Conservation (phyloP, 2,888 invertebrate species). For the Drosophila picticornis region DNA sequence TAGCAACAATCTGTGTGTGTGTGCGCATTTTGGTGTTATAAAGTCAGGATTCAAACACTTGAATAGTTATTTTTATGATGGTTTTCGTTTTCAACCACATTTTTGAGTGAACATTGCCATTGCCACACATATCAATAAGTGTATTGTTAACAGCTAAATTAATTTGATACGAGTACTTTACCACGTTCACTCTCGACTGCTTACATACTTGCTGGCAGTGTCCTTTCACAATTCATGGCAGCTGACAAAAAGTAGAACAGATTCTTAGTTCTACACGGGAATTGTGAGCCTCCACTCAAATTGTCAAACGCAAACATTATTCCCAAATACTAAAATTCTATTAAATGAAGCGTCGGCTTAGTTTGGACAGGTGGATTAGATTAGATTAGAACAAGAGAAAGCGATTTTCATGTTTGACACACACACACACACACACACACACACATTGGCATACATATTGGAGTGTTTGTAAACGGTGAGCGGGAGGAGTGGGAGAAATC, state of each 20-base stretch:
- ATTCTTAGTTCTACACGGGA: neutral
- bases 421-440: neutral
- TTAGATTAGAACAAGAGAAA: conserved; percentile 5
- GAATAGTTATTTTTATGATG: neutral
- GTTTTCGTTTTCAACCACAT: neutral
- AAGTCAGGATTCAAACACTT: neutral
- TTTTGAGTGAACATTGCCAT: neutral
- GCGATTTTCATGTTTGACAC: neutral
- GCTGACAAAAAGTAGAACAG: neutral
- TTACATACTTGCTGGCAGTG: too few species aligned
- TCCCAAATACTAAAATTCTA: neutral
- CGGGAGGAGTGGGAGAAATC: neutral
- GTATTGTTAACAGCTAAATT: neutral
- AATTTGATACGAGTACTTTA: neutral
- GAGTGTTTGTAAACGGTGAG: neutral
- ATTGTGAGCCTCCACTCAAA: neutral
- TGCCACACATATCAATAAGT: neutral
- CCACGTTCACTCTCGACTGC: neutral
- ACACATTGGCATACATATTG: neutral
- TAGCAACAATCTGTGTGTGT: neutral
- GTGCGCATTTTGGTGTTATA: neutral
- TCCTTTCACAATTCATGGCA: neutral
- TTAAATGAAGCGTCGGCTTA: neutral
- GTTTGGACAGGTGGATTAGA: conserved; percentile 10
- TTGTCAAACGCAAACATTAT: conserved; percentile 4